Evolutionary conservation across 2,888 invertebrate species (phyloP).

Genomic region (Eilema depressum): DNA sequence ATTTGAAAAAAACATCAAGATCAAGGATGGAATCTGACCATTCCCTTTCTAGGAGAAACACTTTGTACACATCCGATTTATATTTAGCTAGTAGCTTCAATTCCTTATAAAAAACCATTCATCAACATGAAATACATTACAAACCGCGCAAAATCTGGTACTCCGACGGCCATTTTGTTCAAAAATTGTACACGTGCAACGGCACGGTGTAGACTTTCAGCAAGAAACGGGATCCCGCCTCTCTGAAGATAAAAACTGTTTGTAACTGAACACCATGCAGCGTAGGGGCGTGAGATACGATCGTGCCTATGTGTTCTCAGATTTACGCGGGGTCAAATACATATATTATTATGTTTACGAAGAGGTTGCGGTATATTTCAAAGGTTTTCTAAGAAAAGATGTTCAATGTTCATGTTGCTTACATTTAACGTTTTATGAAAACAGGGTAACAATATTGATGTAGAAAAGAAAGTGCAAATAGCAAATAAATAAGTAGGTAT

Average conservation of each 20-base stretch:
- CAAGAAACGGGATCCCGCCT: constrained; percentile 79
- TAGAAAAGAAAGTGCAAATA: neutral
- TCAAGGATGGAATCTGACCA: neutral
- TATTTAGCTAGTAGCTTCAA: too few relatives aligned
- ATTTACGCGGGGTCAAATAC: constrained; percentile 28
- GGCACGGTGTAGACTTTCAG: constrained; percentile 81
- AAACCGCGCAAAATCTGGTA: constrained; percentile 25
- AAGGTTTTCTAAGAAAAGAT: neutral
- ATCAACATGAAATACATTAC: constrained; percentile 8
- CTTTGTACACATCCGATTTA: neutral
- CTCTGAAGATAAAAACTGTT: constrained; percentile 66
- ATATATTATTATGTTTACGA: constrained; percentile 2
- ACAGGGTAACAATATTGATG: neutral
- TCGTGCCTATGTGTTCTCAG: constrained; percentile 37
- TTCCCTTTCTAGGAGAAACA: neutral
- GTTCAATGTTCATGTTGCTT: neutral
- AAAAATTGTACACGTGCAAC: constrained; percentile 74
- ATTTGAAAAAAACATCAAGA: neutral
- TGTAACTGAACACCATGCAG: constrained; percentile 71
- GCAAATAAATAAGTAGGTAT: neutral
- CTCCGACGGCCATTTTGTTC: constrained; percentile 43
- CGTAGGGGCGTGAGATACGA: constrained; percentile 55
- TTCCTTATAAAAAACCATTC: neutral
- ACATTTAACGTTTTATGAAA: neutral
- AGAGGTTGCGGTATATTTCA: neutral